Percentiles rank a stretch among this genome's conserved stretches.
Evolutionary conservation across 2,113 vertebrate genomes (phyloP).

Genomic region (Maccullochella peelii): DNA sequence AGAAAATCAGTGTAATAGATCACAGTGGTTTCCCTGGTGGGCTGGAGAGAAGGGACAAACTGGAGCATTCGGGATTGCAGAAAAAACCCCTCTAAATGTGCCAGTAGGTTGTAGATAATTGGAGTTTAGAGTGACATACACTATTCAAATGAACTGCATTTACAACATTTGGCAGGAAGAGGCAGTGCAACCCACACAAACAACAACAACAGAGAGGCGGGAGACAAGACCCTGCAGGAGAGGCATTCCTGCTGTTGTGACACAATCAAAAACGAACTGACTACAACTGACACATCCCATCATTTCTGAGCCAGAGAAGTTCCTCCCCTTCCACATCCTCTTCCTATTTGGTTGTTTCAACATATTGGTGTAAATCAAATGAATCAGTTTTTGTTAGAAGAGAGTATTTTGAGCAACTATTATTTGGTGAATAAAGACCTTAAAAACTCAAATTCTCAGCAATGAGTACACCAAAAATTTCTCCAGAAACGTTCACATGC

Average conservation of each 20-base stretch:
- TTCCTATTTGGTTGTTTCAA: neutral
- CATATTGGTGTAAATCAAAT: constrained; percentile 12
- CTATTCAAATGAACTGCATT: constrained; percentile 36
- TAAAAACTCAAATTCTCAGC: neutral
- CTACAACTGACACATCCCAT: constrained; percentile 58
- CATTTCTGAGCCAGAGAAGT: constrained; percentile 15
- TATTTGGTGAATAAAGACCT: neutral
- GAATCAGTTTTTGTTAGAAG: neutral
- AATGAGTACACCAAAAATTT: neutral
- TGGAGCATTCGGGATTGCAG: constrained; percentile 8
- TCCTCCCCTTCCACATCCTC: constrained; percentile 2
- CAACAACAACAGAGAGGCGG: constrained; percentile 45
- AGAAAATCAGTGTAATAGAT: constrained; percentile 46
- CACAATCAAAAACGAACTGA: constrained; percentile 48
- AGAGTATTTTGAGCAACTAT: neutral
- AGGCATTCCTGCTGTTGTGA: constrained; percentile 70
- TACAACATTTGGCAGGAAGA: constrained; percentile 47
- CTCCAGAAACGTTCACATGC: neutral
- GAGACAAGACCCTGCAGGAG: constrained; percentile 75
- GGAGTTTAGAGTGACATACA: constrained; percentile 25
- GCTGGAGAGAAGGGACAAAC: constrained; percentile 30
- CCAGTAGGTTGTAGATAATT: constrained; percentile 20
- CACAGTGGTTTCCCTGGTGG: neutral
- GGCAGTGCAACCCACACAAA: constrained; percentile 44
- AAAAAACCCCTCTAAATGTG: neutral